These are phyloP conservation scores for Stegastes partitus DNA, from an alignment of 2,113 vertebrate species.

Conservation along the genomic window DNA sequence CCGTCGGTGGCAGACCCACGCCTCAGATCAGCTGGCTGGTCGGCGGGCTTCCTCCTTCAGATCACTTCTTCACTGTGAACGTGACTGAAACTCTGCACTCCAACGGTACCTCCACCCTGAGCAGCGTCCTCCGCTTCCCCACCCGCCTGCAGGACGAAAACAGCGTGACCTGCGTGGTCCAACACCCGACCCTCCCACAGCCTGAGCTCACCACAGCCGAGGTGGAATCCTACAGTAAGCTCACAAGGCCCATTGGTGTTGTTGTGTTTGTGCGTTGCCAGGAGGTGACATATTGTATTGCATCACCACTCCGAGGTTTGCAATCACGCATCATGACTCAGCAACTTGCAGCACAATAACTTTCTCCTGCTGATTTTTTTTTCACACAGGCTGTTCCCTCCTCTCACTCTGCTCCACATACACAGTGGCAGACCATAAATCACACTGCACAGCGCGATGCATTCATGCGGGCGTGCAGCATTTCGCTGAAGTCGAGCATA, in stretches of 20 bases:
- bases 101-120: conserved; percentile 72
- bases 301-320: conserved; percentile 32
- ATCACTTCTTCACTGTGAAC: conserved; percentile 44
- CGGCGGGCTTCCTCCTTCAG: conserved; percentile 26
- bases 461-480: conserved; percentile 45
- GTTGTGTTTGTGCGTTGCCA: conserved; percentile 5
- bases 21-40: conserved; percentile 78
- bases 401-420: conserved; percentile 56
- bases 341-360: conserved; percentile 58
- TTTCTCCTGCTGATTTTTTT: conserved; percentile 42
- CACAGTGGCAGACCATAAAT: conserved; percentile 64
- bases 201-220: conserved; percentile 48
- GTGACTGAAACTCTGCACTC: conserved; percentile 24
- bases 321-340: conserved; percentile 59
- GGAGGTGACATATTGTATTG: conserved; percentile 25
- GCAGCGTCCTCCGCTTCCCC: conserved; percentile 77
- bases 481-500: conserved; percentile 24
- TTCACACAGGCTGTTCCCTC: conserved; percentile 19
- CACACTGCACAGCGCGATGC: conserved; percentile 40
- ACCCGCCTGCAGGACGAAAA: conserved; percentile 77
- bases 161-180: conserved; percentile 72
- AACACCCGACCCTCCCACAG: conserved; percentile 69
- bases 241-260: neutral
- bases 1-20: conserved; percentile 63
- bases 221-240: conserved; percentile 76